Percentiles rank a stretch among this genome's conserved stretches.
Conservation (phyloP, 2,113 vertebrate species). For the Equus quagga region DNA sequence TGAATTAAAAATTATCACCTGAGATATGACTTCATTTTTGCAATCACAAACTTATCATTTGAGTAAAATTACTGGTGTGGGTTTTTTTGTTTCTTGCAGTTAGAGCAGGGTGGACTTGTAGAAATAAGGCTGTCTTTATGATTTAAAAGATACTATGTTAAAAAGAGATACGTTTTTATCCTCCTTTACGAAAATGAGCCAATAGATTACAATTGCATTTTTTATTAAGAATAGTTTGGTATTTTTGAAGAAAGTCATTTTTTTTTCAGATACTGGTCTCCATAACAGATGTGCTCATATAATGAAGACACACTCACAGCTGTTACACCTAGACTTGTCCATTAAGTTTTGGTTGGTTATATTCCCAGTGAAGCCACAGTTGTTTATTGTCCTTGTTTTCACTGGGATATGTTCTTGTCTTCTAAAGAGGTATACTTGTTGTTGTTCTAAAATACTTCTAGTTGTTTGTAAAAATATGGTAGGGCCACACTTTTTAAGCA, state of each 20-base stretch:
- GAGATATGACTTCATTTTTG: conserved; percentile 54
- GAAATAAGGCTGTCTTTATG: not conserved
- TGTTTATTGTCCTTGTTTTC: conserved; percentile 19
- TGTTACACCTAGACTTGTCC: not conserved
- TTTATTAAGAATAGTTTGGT: conserved; percentile 57
- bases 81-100: not conserved
- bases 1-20: conserved; percentile 41
- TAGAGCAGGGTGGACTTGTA: not conserved
- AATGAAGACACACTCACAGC: conserved; percentile 46
- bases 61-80: not conserved
- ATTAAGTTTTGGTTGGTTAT: conserved; percentile 50
- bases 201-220: conserved; percentile 40
- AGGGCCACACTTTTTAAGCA: not conserved
- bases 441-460: not conserved
- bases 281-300: conserved; percentile 70
- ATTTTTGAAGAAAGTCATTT: conserved; percentile 64
- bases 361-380: conserved; percentile 44
- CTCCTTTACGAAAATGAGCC: conserved; percentile 60
- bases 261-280: conserved; percentile 36
- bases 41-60: not conserved
- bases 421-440: not conserved
- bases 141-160: conserved; percentile 9
- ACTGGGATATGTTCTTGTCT: not conserved
- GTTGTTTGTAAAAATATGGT: not conserved
- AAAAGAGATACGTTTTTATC: not conserved